Evolutionary conservation across 2,113 vertebrate species (phyloP).

Genomic region (Odocoileus virginianus): DNA sequence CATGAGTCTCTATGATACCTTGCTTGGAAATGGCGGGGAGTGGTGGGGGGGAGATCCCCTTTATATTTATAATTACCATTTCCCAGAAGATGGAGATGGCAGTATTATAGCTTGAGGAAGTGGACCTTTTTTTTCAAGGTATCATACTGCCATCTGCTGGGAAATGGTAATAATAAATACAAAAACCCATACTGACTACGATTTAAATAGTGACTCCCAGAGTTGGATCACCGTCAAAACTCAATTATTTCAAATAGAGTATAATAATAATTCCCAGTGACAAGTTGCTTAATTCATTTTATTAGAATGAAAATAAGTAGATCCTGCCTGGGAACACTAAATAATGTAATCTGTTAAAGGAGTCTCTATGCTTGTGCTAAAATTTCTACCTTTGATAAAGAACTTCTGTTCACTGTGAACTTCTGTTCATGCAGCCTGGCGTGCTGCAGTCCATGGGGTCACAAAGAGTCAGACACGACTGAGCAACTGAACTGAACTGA

Average conservation of each 20-base stretch:
- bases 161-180: not conserved
- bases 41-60: not conserved
- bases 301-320: constrained; percentile 49
- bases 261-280: constrained; percentile 7
- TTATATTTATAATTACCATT: not conserved
- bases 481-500: not conserved
- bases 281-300: not conserved
- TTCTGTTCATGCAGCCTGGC: not conserved
- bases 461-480: not conserved
- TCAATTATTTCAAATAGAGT: not conserved
- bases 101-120: not conserved
- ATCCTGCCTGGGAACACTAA: not conserved
- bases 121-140: not conserved
- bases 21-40: not conserved
- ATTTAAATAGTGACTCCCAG: not conserved
- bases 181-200: not conserved
- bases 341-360: constrained; percentile 50
- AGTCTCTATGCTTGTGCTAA: not conserved
- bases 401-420: not conserved
- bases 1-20: not conserved
- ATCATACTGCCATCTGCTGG: constrained; percentile 31
- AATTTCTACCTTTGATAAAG: not conserved
- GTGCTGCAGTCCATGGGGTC: not conserved
- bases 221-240: not conserved
- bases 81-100: not conserved